Evolutionary conservation across 2,888 invertebrate genomes (phyloP).

Genomic region (Cosmia pyralina): DNA sequence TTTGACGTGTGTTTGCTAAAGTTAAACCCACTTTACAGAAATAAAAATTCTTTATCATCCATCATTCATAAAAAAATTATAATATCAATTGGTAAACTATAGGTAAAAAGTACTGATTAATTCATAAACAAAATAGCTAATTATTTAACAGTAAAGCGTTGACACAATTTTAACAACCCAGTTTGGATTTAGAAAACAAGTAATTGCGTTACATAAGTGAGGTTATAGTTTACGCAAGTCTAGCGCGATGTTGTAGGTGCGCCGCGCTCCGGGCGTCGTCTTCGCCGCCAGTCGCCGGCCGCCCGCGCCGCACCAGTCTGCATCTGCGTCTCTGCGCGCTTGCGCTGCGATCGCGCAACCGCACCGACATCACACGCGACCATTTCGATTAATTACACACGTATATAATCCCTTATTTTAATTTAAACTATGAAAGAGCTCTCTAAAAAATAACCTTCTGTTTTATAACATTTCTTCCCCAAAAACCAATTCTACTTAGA

Average conservation of each 20-base stretch:
- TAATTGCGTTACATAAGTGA: constrained; percentile 84
- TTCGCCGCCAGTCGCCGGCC: constrained; percentile 34
- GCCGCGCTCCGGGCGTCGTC: constrained; percentile 56
- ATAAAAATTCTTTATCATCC: too few species aligned
- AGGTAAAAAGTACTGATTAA: neutral
- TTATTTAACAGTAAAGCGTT: constrained; percentile 50
- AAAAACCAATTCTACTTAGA: neutral
- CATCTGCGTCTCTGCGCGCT: constrained; percentile 57
- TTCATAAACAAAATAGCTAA: constrained; percentile 19
- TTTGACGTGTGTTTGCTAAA: too few species aligned
- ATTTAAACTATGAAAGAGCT: neutral
- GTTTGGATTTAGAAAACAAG: constrained; percentile 75
- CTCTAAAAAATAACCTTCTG: neutral
- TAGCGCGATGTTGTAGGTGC: constrained; percentile 56
- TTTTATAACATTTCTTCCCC: neutral
- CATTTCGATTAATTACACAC: neutral
- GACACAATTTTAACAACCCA: constrained; percentile 67
- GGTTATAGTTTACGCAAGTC: constrained; percentile 82
- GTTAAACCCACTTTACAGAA: too few species aligned
- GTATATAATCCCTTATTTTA: neutral
- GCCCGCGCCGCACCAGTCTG: constrained; percentile 54
- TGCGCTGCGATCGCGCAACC: constrained; percentile 63
- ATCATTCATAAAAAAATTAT: too few species aligned
- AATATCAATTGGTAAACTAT: neutral
- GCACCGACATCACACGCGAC: constrained; percentile 31